These are phyloP conservation scores for Dendroctonus ponderosae DNA, from an alignment of 1,140 invertebrate genomes.

Conservation along the genomic window DNA sequence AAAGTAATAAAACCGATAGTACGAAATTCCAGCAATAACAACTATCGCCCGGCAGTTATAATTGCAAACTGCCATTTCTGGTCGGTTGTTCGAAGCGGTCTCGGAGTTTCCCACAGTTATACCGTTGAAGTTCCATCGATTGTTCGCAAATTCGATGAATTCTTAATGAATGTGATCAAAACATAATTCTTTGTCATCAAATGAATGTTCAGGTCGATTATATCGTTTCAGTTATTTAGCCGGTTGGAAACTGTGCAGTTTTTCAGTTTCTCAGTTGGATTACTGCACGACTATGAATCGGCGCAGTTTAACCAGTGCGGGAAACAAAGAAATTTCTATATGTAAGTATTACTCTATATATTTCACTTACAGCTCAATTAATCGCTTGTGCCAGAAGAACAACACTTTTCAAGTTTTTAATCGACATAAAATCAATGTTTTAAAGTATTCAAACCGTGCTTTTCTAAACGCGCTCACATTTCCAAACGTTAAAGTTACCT, in stretches of 20 bases:
- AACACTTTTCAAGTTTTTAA: too few species aligned
- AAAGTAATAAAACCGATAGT: slow-evolving; percentile 10
- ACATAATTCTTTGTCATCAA: slow-evolving; percentile 18
- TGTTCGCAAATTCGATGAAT: slow-evolving; percentile 13
- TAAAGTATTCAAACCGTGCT: too few species aligned
- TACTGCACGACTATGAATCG: too few species aligned
- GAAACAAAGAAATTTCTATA: slow-evolving; percentile 7
- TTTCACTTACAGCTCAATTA: too few species aligned
- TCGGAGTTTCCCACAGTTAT: slow-evolving; percentile 4
- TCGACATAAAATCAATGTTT: too few species aligned
- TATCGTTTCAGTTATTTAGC: slow-evolving; percentile 7
- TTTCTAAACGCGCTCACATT: too few species aligned
- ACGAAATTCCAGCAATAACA: neutral
- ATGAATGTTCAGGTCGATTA: slow-evolving; percentile 9
- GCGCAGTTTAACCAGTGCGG: neutral
- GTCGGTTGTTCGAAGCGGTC: neutral
- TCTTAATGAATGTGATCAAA: slow-evolving; percentile 18
- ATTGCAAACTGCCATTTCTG: neutral
- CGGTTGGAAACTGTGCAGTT: too few species aligned
- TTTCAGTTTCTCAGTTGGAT: too few species aligned
- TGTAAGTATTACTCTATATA: slow-evolving; percentile 9
- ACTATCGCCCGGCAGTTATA: neutral
- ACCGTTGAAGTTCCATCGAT: slow-evolving; percentile 8
- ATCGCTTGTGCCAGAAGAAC: too few species aligned
- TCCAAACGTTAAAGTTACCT: too few species aligned